Evolutionary conservation across 2,797 vertebrate genomes (phyloP), one percentile per base, ranked within the genome.

Genomic region (Sarcoramphus papa): DNA sequence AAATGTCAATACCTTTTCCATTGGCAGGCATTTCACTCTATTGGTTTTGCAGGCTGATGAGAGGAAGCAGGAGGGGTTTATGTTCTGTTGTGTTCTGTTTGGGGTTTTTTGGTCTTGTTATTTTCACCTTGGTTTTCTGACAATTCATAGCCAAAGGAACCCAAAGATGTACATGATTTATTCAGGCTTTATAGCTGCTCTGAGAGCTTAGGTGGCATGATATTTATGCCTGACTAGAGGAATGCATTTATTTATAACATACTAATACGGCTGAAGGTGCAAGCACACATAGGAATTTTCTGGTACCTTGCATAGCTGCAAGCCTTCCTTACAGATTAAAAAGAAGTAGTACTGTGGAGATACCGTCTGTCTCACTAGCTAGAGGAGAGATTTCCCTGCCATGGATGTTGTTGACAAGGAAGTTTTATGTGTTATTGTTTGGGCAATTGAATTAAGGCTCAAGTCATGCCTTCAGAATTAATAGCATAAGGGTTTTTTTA

Each of bases 111-210:
- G 4, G 5, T 53, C 31, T 83, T 68, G 3, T 47, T 80, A 18
- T 81, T 75, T 94, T 76, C 40, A 16, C 87, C 84, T 97, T 92
- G 89, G 35, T 91, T 97, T 95, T 96, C 53, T 95, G 92, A 94
- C 84, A 95, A 45, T 87, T 94, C 45, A 7, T 79, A 73, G 57
- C 33, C 17, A 48, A 81, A 86, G 43, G 54, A 59, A 48, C 31
- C 37, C 28, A 35, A 51, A 77, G 40, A 35, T 79, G 22, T n/a
- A 31, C 12, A 0, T 86, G n/a, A 59, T 57, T 72, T 72, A 47
- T 63, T 62, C 51, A 91, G 31, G 31, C 43, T 67, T 84, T 57
- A 4, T 37, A 60, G 41, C n/a, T 78, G 50, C 45, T 79, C 48
- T 64, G 83, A 48, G 53, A 62, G 24, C 40, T 93, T 37, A 83